Percentiles rank a stretch among this genome's conserved stretches.
Conservation (phyloP, 1,140 invertebrate species). For the Polyergus mexicanus region DNA sequence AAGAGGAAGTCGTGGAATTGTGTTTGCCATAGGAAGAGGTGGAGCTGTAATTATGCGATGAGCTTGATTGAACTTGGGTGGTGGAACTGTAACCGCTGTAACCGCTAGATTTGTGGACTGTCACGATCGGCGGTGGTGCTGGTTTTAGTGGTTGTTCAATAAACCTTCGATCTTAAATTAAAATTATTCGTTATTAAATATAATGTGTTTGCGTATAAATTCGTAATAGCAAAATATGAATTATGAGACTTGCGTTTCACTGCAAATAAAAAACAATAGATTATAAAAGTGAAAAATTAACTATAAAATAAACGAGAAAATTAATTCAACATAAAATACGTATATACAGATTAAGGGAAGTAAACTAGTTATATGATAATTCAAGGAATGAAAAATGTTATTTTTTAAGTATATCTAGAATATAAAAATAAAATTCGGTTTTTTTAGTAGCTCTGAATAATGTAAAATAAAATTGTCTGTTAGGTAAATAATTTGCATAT, state of each 20-base stretch:
- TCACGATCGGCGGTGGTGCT: constrained; percentile 90
- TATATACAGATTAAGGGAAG: neutral
- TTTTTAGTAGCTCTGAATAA: neutral
- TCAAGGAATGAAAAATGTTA: neutral
- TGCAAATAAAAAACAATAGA: neutral
- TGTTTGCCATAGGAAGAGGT: constrained; percentile 67
- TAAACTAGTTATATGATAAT: neutral
- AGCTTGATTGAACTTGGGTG: constrained; percentile 60
- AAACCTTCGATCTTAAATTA: constrained; percentile 90
- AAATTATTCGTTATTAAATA: constrained; percentile 6
- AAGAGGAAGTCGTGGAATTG: constrained; percentile 70
- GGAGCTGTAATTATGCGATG: constrained; percentile 64
- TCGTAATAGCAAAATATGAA: neutral
- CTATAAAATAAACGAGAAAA: neutral
- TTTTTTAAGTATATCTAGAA: neutral
- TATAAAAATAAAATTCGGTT: neutral
- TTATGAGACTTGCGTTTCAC: neutral
- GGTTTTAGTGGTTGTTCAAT: constrained; percentile 93
- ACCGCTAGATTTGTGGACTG: constrained; percentile 78
- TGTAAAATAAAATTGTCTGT: constrained; percentile 1
- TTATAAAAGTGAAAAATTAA: neutral
- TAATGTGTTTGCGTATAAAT: neutral
- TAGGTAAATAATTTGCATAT: neutral
- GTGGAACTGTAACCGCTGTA: constrained; percentile 79
- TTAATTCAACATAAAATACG: constrained; percentile 10